Percentiles rank a stretch among this genome's conserved stretches.
These are phyloP conservation scores for Tipula lateralis DNA, from an alignment of 2,888 invertebrate species.

Conservation along the genomic window DNA sequence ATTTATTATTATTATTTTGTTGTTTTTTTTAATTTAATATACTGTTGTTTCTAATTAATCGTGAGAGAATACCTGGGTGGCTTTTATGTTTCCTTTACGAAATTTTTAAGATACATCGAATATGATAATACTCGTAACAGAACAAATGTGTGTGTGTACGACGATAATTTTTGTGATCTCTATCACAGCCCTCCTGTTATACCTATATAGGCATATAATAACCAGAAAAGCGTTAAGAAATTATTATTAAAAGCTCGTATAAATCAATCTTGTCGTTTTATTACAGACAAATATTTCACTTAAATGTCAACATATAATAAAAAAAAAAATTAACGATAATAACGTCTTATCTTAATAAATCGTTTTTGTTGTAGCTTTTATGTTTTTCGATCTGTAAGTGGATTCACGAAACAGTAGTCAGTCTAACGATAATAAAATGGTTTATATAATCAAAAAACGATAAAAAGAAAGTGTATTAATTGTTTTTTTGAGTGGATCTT, in stretches of 20 bases:
- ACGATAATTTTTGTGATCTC: neutral
- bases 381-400: neutral
- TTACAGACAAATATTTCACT: neutral
- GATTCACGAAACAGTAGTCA: neutral
- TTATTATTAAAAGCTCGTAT: neutral
- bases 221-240: neutral
- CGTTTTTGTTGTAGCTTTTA: neutral
- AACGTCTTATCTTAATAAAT: neutral
- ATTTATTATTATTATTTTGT: too few species aligned
- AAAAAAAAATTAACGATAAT: conserved; percentile 13
- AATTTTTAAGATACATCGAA: neutral
- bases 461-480: neutral
- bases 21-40: neutral
- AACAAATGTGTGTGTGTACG: neutral
- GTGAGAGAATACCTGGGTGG: conserved; percentile 19
- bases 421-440: neutral
- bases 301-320: neutral
- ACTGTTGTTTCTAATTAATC: conserved; percentile 19
- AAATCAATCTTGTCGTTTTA: neutral
- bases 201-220: neutral
- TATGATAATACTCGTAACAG: neutral
- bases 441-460: neutral
- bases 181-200: neutral
- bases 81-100: neutral
- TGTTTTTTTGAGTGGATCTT: neutral